Evolutionary conservation across 2,888 invertebrate genomes (phyloP), one percentile per base, ranked within the genome.

Genomic region (Myopa testacea): DNA sequence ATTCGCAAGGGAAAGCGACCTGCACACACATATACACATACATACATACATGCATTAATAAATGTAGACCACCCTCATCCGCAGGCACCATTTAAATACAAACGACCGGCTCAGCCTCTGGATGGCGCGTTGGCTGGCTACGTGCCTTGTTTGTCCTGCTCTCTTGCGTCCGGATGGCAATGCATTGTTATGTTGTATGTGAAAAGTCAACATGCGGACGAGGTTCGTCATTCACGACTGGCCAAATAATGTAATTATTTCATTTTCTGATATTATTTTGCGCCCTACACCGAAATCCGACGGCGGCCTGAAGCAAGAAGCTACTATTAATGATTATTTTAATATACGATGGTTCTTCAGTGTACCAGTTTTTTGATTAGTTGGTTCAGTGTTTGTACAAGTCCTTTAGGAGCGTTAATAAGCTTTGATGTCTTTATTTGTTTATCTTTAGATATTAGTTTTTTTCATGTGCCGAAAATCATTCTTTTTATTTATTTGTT

Each of bases 201-300:
- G 58, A 37, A 73, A 63, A 67, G 67, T 67, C 75, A 55, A 75
- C 63, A 58, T 67, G 38, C 67, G 65, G 50, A 58, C 55, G 34
- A 58, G 34, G 16, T 73, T 40, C 73, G 8, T n/a, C 40, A 37
- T 67, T 67, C 16, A 12, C n/a, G 14, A 40, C 40, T n/a, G 55
- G 14, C 16, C 55, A 45, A n/a, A 8, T 19, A n/a, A 55, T 62
- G 40, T 63, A 62, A 73, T 63, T 62, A 37, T n/a, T 40, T 26
- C 26, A 38, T 8, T 40, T 45, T 52, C 26, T 19, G 67, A 7
- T n/a, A 19, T n/a, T 37, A 14, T n/a, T 50, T 65, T 65, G 67
- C 50, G 67, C 50, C n/a, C 65, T 65, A 38, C 52, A 19, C n/a
- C 1, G 16, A n/a, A 55, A 14, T 14, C 45, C 6, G 45, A 10